A percentile compares a stretch with the other conserved stretches of the same genome.
These are phyloP conservation scores for Furnarius figulus DNA, from an alignment of 2,113 vertebrate species.

Conservation along the genomic window DNA sequence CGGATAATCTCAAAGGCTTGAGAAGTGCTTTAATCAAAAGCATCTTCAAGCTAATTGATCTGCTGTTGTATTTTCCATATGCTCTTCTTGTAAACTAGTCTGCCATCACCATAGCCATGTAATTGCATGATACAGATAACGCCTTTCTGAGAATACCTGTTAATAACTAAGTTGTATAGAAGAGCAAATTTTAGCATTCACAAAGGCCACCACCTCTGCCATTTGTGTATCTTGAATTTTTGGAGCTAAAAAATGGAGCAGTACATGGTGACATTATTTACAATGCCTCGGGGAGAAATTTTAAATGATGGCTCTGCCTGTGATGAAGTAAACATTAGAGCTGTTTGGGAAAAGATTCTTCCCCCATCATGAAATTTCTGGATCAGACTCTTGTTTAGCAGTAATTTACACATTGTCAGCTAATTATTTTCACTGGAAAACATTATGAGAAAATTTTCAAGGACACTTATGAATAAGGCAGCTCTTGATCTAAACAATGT, in stretches of 20 bases:
- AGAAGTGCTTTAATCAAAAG: constrained; percentile 19
- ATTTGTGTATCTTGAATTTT: background rate
- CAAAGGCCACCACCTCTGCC: background rate
- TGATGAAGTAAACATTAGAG: background rate
- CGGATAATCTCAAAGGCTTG: background rate
- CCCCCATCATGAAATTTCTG: background rate
- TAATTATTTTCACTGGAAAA: background rate
- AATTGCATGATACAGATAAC: background rate
- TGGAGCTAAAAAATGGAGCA: background rate
- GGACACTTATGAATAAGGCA: background rate
- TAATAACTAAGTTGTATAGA: background rate
- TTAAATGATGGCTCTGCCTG: background rate
- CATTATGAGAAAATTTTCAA: background rate
- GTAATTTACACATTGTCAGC: background rate
- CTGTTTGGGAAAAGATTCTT: background rate
- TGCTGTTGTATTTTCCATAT: background rate
- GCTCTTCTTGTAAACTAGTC: background rate
- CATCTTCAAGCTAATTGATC: background rate
- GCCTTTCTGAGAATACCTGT: background rate
- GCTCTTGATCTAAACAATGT: background rate
- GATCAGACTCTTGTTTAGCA: background rate
- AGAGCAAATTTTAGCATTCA: background rate
- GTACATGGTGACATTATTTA: background rate
- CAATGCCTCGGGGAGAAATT: background rate
- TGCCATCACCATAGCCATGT: background rate